Evolutionary conservation across 1,140 invertebrate genomes (phyloP).

Genomic region (Drosophila ambigua): DNA sequence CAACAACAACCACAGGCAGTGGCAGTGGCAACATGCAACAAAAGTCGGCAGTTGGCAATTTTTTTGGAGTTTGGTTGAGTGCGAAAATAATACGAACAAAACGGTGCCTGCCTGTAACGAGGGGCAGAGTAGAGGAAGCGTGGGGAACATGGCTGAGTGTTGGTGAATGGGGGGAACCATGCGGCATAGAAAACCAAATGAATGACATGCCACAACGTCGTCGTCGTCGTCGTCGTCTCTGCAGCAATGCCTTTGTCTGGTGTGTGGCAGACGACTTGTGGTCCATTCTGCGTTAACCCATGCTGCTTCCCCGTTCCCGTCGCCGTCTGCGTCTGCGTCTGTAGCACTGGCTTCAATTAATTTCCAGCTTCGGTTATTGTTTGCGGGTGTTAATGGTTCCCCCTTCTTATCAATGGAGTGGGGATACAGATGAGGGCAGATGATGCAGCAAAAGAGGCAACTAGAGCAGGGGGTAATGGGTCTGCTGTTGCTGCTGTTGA

Average conservation of each 20-base stretch:
- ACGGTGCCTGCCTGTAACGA: slow-evolving; percentile 5
- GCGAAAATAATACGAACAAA: slow-evolving; percentile 62
- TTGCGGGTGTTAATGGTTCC: slow-evolving; percentile 51
- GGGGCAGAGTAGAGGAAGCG: background rate
- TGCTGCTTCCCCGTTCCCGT: slow-evolving; percentile 10
- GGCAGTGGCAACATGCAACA: slow-evolving; percentile 2
- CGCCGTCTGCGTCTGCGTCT: slow-evolving; percentile 25
- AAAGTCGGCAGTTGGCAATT: slow-evolving; percentile 7
- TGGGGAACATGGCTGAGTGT: no score
- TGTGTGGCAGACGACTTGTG: slow-evolving; percentile 27
- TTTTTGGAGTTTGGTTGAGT: slow-evolving; percentile 44
- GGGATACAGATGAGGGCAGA: background rate
- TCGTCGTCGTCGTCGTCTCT: slow-evolving; percentile 11
- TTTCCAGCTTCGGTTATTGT: slow-evolving; percentile 64
- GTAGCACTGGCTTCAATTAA: slow-evolving; percentile 61
- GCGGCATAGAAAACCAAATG: slow-evolving; percentile 59
- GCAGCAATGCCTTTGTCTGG: slow-evolving; percentile 42
- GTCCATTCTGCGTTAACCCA: slow-evolving; percentile 9
- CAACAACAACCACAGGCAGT: background rate
- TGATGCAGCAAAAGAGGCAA: background rate
- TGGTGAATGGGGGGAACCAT: background rate
- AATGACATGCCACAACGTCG: slow-evolving; percentile 49
- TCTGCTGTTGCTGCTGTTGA: slow-evolving; percentile 44
- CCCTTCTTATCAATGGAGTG: no score
- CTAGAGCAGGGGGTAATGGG: background rate